Evolutionary conservation across 2,113 vertebrate species (phyloP), one percentile per base, ranked within the genome.

Genomic region (Osmerus eperlanus): DNA sequence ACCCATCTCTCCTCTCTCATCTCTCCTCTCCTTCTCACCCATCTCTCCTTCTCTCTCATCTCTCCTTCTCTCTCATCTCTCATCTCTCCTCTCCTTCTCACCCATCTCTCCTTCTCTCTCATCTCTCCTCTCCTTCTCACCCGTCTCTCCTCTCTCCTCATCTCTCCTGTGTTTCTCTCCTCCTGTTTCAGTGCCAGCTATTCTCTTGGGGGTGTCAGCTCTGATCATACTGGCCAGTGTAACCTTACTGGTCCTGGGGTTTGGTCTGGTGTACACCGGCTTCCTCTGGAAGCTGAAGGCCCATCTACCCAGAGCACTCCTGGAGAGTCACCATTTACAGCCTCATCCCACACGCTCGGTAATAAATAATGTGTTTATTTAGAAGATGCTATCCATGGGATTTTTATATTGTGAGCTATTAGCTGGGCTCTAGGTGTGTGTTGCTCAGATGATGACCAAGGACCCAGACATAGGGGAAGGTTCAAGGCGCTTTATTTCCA

Each of bases 231-330:
- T 76, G 7, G 12, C 6, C 0, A 0, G 60, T 9, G 1, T 65
- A 3, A 1, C 8, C 25, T 2, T 89, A 59, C 28, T 65, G 23
- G 13, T 19, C 28, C 3, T 47, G 7, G 1, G 60, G 3, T 23
- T 19, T 4, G 28, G 12, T 25, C 83, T 91, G 53, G 0, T 65
- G 32, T 84, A 86, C 68, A 79, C 76, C 3, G 87, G 91, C 19
- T 79, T 83, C 67, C 58, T 91, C 6, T 83, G 84, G 66, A 88
- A 80, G 56, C 23, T 67, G 29, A 85, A 74, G 52, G 28, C 12
- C n/a, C n/a, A 14, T 2, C 68, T 71, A 19, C 91, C 87, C 6
- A 74, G 18, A 72, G 59, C 6, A 7, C 78, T 90, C 1, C 55
- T 14, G 18, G 87, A 86, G 70, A 83, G 82, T 66, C 41, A 56